Base-by-base conservation (phyloP, 2,888 invertebrate species). In the Cryptophagus acutangulus region DNA sequence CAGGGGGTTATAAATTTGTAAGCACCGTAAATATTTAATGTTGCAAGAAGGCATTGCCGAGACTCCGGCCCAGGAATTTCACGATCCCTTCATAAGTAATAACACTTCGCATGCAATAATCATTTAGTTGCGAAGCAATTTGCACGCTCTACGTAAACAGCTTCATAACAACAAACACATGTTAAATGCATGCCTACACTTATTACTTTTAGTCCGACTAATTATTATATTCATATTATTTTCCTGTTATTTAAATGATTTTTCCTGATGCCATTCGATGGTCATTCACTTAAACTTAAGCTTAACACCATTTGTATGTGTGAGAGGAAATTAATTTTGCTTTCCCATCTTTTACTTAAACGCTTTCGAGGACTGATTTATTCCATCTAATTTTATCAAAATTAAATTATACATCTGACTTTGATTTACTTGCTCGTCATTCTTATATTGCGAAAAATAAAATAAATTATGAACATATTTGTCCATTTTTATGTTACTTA, bases 1-100 rank as follows among this genome's bases (percentile, higher is more conserved):
- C 68, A 63, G 62, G 65, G 63, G 62, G 65, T 65, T 65, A 64
- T 66, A 65, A 68, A 68, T 68, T 65, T 58, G 60, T 67, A 65
- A 64, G 58, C 57, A 59, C 52, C 51, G 58, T 66, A 58, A 67
- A 68, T 67, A 64, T 64, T 68, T 66, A 57, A 68, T 61, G 58
- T 51, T 55, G 10, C n/a, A 20, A 57, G 57, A 60, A 62, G 61
- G 62, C 60, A 61, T 56, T 59, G 60, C 59, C 48, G 56, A 49
- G 52, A 51, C 48, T 51, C 51, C 37, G 52, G 57, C 55, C 31
- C 58, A 57, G 61, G 64, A 65, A 62, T 66, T 65, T 63, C 62
- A 54, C 63, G 61, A 61, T 58, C 59, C 62, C 59, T 62, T 52
- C 51, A 49, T 52, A 55, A 54, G 52, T 56, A 56, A 54, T 56